These are phyloP conservation scores for Synergus gifuensis DNA, from an alignment of 2,888 invertebrate genomes.

Conservation along the genomic window DNA sequence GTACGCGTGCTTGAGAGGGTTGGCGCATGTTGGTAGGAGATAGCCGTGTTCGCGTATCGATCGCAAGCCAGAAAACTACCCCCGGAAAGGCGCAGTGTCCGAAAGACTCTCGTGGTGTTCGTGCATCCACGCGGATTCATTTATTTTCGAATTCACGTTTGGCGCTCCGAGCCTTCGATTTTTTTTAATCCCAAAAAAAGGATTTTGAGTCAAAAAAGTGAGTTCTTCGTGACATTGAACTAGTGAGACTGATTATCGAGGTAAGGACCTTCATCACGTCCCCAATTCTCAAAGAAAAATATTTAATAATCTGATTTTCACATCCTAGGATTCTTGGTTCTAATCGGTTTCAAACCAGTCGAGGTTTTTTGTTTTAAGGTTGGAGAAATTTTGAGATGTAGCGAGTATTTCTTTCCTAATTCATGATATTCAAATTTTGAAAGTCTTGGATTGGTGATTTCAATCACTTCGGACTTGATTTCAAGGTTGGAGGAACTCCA, in stretches of 20 bases:
- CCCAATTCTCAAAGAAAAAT: background rate
- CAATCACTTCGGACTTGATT: background rate
- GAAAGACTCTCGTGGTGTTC: slow-evolving; percentile 55
- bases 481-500: background rate
- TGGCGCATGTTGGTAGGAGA: slow-evolving; percentile 59
- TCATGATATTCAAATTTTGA: background rate
- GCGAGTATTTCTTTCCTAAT: background rate
- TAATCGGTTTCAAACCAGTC: background rate
- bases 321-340: background rate
- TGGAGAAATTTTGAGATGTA: background rate
- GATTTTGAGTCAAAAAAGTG: background rate
- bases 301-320: background rate
- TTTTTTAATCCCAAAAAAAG: slow-evolving; percentile 16
- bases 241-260: slow-evolving; percentile 41
- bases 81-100: slow-evolving; percentile 58
- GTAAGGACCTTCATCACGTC: background rate
- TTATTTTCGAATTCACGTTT: slow-evolving; percentile 42
- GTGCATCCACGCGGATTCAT: slow-evolving; percentile 53
- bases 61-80: slow-evolving; percentile 58
- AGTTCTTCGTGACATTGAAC: slow-evolving; percentile 31
- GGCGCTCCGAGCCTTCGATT: slow-evolving; percentile 42
- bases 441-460: background rate
- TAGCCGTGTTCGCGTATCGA: slow-evolving; percentile 56
- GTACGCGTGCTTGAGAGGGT: slow-evolving; percentile 62
- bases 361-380: background rate